Evolutionary conservation across 2,888 invertebrate genomes (phyloP), one percentile per base, ranked within the genome.

Genomic region (Halocaridina rubra): DNA sequence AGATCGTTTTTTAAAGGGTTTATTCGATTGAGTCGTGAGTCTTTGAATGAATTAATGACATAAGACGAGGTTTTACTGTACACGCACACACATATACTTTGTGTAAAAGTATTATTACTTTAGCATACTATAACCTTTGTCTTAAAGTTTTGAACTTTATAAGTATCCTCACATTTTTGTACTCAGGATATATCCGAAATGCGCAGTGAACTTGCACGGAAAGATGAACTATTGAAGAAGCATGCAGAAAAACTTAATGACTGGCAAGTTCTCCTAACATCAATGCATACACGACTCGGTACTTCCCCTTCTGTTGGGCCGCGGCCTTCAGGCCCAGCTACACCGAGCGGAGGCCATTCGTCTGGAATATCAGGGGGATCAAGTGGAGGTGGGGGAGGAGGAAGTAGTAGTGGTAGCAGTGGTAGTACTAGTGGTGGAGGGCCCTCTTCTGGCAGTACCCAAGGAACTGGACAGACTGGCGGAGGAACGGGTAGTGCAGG

Each of bases 231-330:
- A 2, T 92, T 98, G 19, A 94, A 96, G 89, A 93, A 96, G 81
- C 97, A 98, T 90, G 96, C 96, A 90, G 97, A 97, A 88, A 97
- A 97, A 90, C 94, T 98, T 78, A 94, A 95, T 33, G 94, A 95
- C 80, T 98, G 98, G 98, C 97, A 98, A 91, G 94, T 94, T 89
- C 92, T 97, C 82, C 91, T 98, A 13, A 94, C 95, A 0, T 96
- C 97, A 90, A 91, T 96, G 86, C 94, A 95, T 89, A 87, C 80
- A 10, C 61, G 69, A 27, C 81, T 78, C n/a, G 84, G 80, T 22
- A 80, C 69, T 32, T 71, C 75, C 19, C 61, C 69, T 29, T 57
- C 59, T 2, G 30, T 72, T 19, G 84, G 69, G 29, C 61, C 59
- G 5, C 69, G 80, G 1, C 75, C 81, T 10, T 74, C 74, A 2